Base-by-base conservation (phyloP, 2,888 invertebrate genomes). In the Tetragonula carbonaria region DNA sequence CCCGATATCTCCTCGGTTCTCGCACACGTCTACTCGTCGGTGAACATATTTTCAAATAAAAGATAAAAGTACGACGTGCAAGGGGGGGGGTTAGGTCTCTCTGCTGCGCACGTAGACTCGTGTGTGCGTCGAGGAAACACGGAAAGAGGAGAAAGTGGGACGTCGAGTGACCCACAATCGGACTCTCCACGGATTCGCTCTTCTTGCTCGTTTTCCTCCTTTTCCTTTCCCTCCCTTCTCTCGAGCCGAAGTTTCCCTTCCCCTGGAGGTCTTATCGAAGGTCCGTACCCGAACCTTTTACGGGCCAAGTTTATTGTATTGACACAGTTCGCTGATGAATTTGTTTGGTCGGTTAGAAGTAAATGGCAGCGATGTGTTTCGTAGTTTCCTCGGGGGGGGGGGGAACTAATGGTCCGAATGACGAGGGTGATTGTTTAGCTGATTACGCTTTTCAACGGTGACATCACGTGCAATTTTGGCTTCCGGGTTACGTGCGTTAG, bases 131-230 rank as follows among this genome's bases (percentile, higher is more conserved):
- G n/a, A n/a, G 23, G 57, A 14, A 59, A 59, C n/a, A n/a, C n/a
- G n/a, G 57, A 85, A 91, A 91, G 91, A 93, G 90, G 93, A 91
- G 93, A 93, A 93, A 93, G 93, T 92, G 90, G 92, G 91, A 92
- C 92, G 89, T 73, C 79, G 85, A 79, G 76, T 92, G 93, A 92
- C 93, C 93, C 82, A 84, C 83, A 82, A 86, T 85, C 81, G 79
- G 62, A 62, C 78, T 78, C 62, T 74, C 74, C 67, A 67, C 59
- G 66, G 75, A n/a, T 62, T 66, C 33, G 14, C 59, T 72, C 73
- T 74, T 81, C 11, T 63, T 45, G 23, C 14, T 57, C 45, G 74
- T 76, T 75, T 82, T 38, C 70, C 33, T 67, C 21, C 59, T 45
- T 63, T 50, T 55, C 50, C 28, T 72, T 73, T 57, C 53, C 80